Evolutionary conservation across 2,113 vertebrate genomes (phyloP).

Genomic region (Puntigrus tetrazona): DNA sequence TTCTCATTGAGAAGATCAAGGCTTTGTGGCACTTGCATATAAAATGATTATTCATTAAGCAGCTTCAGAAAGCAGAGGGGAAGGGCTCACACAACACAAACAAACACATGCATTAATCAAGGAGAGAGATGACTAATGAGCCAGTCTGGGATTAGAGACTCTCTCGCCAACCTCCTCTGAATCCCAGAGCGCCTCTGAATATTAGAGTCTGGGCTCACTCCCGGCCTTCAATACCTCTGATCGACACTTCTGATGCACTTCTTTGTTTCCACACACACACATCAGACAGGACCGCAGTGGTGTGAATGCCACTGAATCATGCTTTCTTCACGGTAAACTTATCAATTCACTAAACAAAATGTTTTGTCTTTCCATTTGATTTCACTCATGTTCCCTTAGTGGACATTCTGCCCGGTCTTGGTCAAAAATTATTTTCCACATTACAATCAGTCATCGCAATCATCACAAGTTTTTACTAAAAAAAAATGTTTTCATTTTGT

Average conservation of each 20-base stretch:
- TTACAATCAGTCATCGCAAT: no score
- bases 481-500: no score
- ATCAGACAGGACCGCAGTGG: not conserved
- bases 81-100: conserved; percentile 66
- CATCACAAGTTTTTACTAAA: not conserved
- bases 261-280: not conserved
- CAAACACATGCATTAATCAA: conserved; percentile 59
- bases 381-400: not conserved
- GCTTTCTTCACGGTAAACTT: not conserved
- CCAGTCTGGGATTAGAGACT: conserved; percentile 59
- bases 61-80: conserved; percentile 69
- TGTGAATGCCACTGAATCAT: not conserved
- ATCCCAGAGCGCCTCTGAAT: conserved; percentile 34
- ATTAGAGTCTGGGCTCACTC: conserved; percentile 22
- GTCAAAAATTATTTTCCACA: not conserved
- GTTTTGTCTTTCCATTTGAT: not conserved
- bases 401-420: not conserved
- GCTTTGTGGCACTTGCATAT: conserved; percentile 64
- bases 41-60: conserved; percentile 75
- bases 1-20: conserved; percentile 70
- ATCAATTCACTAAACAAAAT: not conserved
- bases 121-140: conserved; percentile 59
- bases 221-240: conserved; percentile 5
- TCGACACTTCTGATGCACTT: not conserved
- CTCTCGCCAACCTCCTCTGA: conserved; percentile 47